These are phyloP conservation scores for Asbolus verrucosus DNA, from an alignment of 1,140 invertebrate genomes.

Conservation along the genomic window DNA sequence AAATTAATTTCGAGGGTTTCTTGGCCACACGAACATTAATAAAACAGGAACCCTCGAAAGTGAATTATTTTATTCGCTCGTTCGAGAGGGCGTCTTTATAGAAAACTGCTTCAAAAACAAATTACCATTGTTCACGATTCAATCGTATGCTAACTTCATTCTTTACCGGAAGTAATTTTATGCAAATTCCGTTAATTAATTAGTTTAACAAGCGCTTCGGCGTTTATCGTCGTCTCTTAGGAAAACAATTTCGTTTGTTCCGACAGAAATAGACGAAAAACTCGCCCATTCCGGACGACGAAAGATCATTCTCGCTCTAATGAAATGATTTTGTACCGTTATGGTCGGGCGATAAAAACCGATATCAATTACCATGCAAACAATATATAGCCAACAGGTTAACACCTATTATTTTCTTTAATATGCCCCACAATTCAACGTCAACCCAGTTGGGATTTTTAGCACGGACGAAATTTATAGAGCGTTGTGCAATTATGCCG, in stretches of 20 bases:
- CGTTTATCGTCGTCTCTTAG: not conserved
- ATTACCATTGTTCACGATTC: conserved; percentile 29
- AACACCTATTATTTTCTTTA: conserved; percentile 35
- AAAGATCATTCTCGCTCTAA: no score
- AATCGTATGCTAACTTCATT: no score
- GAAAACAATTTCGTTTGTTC: conserved; percentile 4
- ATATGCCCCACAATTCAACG: conserved; percentile 26
- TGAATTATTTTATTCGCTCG: conserved; percentile 8
- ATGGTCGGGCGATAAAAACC: not conserved
- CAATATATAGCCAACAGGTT: conserved; percentile 25
- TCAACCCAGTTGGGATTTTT: conserved; percentile 31
- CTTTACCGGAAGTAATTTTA: not conserved
- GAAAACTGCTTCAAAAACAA: conserved; percentile 23
- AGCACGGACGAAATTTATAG: conserved; percentile 28
- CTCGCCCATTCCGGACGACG: not conserved
- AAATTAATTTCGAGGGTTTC: conserved; percentile 21
- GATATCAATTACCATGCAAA: conserved; percentile 32
- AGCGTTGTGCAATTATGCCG: conserved; percentile 27
- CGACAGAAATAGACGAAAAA: not conserved
- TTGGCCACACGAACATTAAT: conserved; percentile 15
- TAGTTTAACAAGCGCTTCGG: not conserved
- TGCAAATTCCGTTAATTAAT: not conserved
- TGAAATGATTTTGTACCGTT: conserved; percentile 12
- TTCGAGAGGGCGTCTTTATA: not conserved
- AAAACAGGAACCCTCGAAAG: not conserved